Percentiles rank a stretch among this genome's conserved stretches.
phyloP scores from a whole-genome alignment of 53 echinoderm and acorn worm species.

The Mesocentrotus franciscanus region DNA sequence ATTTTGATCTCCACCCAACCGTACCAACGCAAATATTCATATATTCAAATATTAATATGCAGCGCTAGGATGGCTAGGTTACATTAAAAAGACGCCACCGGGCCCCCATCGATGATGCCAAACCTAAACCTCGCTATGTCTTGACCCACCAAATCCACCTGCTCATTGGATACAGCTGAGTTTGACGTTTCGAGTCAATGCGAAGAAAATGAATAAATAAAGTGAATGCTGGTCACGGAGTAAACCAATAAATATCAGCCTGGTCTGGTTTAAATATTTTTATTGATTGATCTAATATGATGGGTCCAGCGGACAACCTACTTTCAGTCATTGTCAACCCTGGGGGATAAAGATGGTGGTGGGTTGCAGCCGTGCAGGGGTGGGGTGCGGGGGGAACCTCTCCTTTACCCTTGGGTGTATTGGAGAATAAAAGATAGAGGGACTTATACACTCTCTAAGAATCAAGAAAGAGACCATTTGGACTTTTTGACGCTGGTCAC shows the following conservation, averaged over 20 bases:
- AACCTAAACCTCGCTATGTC: neutral
- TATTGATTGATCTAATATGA: neutral
- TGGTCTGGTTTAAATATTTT: neutral
- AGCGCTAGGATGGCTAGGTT: too few relatives aligned
- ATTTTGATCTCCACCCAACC: too few relatives aligned
- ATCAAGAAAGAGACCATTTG: too few relatives aligned
- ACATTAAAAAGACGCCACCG: too few relatives aligned
- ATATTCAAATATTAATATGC: too few relatives aligned
- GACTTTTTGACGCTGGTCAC: neutral
- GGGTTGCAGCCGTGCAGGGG: neutral
- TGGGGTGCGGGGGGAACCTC: neutral
- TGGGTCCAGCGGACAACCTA: neutral
- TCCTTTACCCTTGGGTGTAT: neutral
- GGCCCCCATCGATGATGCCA: neutral
- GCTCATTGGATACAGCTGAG: neutral
- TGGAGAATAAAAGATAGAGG: too few relatives aligned
- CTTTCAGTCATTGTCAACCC: neutral
- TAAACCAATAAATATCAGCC: slow-evolving; percentile 15
- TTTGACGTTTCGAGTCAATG: neutral
- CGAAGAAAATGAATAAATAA: neutral
- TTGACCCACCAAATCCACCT: neutral
- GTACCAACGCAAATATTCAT: too few relatives aligned
- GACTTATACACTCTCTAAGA: too few relatives aligned
- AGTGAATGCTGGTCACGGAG: neutral
- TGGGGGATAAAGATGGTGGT: neutral